Percentiles rank a stretch among this genome's conserved stretches.
Evolutionary conservation across 2,113 vertebrate species (phyloP).

Genomic region (Kryptolebias marmoratus): DNA sequence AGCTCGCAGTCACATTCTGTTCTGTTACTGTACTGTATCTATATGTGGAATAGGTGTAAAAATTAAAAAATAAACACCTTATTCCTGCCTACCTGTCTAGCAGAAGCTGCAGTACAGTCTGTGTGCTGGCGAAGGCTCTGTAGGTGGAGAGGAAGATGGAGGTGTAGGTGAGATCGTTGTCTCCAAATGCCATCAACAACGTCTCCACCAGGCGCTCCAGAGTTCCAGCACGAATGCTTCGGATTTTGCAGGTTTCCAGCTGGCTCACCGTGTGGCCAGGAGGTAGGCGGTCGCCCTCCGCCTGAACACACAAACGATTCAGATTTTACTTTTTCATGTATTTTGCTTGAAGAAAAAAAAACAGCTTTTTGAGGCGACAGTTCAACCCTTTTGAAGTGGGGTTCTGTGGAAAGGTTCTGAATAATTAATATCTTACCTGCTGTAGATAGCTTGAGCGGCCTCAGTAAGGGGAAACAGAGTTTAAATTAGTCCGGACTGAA

Average conservation of each 20-base stretch:
- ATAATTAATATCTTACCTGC: too few relatives aligned
- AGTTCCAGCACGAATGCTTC: conserved; percentile 92
- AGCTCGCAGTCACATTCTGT: background rate
- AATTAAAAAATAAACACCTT: background rate
- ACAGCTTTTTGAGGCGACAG: too few relatives aligned
- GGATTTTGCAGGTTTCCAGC: conserved; percentile 93
- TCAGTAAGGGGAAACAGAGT: too few relatives aligned
- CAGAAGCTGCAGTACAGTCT: conserved; percentile 88
- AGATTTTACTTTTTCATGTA: background rate
- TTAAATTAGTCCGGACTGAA: too few relatives aligned
- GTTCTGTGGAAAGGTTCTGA: too few relatives aligned
- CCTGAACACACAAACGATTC: conserved; percentile 52
- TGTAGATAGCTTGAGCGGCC: too few relatives aligned
- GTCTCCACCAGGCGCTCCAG: conserved; percentile 96
- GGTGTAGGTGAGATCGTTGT: conserved; percentile 95
- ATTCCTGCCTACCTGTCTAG: conserved; percentile 82
- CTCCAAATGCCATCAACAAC: conserved; percentile 89
- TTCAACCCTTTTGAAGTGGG: too few relatives aligned
- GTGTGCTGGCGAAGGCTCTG: conserved; percentile 88
- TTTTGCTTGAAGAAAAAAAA: too few relatives aligned
- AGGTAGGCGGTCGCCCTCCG: conserved; percentile 89
- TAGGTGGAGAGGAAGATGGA: conserved; percentile 96
- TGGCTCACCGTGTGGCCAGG: conserved; percentile 93
- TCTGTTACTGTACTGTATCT: background rate
- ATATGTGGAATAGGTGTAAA: background rate